phyloP scores from a whole-genome alignment of 2,888 invertebrate species.

The Carterocephalus palaemon region DNA sequence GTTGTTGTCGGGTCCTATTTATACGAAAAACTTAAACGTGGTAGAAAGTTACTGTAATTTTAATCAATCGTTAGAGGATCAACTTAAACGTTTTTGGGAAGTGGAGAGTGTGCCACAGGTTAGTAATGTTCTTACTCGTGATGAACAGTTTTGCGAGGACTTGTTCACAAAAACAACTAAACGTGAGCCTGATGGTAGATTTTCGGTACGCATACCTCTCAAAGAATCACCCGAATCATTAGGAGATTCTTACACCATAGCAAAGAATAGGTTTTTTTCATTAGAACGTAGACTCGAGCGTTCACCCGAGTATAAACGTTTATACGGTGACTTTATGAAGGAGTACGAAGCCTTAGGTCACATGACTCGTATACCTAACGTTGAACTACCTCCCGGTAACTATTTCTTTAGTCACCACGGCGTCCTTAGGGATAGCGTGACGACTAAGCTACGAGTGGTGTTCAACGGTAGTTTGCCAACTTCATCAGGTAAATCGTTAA shows the following conservation, averaged over 20 bases:
- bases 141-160: slow-evolving; percentile 20
- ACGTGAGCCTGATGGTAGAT: slow-evolving; percentile 22
- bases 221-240: too few species aligned
- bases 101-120: slow-evolving; percentile 21
- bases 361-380: too few species aligned
- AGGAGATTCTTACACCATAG: too few species aligned
- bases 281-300: slow-evolving; percentile 16
- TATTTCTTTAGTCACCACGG: too few species aligned
- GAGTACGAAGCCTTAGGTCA: too few species aligned
- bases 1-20: slow-evolving; percentile 27
- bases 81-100: slow-evolving; percentile 28
- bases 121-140: slow-evolving; percentile 3
- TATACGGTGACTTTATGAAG: slow-evolving; percentile 15
- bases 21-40: neutral
- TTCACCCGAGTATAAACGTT: slow-evolving; percentile 10
- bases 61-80: slow-evolving; percentile 18
- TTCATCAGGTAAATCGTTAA: slow-evolving; percentile 28
- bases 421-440: slow-evolving; percentile 32
- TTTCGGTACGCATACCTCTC: slow-evolving; percentile 10
- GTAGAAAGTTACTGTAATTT: slow-evolving; percentile 27
- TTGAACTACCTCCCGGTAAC: too few species aligned
- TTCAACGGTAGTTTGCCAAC: slow-evolving; percentile 36
- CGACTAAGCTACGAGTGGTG: slow-evolving; percentile 40
- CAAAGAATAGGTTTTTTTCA: slow-evolving; percentile 8
- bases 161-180: slow-evolving; percentile 22